These are phyloP conservation scores for Arion vulgaris DNA, from an alignment of 1,140 invertebrate genomes.

Conservation along the genomic window DNA sequence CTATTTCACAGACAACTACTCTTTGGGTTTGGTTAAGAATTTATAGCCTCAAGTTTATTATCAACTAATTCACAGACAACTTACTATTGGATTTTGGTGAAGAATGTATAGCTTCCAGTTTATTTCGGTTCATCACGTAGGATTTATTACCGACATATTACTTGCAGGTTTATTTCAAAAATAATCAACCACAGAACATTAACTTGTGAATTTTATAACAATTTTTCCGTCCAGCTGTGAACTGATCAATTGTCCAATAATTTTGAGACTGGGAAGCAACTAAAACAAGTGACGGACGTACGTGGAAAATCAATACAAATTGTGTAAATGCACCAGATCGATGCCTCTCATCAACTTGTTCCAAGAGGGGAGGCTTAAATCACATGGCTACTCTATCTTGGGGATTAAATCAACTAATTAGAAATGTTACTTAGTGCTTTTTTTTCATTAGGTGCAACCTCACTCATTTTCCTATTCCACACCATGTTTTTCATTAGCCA, in stretches of 20 bases:
- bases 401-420: not conserved
- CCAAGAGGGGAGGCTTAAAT: not conserved
- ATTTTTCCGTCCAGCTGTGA: not conserved
- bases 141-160: too few relatives aligned
- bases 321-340: conserved; percentile 24
- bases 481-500: conserved; percentile 10
- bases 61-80: too few relatives aligned
- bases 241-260: not conserved
- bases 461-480: too few relatives aligned
- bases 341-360: not conserved
- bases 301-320: conserved; percentile 30
- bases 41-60: too few relatives aligned
- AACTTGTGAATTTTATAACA: not conserved
- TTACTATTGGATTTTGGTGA: too few relatives aligned
- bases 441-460: too few relatives aligned
- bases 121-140: too few relatives aligned
- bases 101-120: too few relatives aligned
- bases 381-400: not conserved
- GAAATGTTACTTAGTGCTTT: not conserved
- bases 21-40: too few relatives aligned
- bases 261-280: not conserved
- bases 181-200: not conserved
- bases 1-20: too few relatives aligned
- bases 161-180: not conserved
- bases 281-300: not conserved